A percentile compares a stretch with the other conserved stretches of the same genome.
Conservation (phyloP, 2,888 invertebrate species). For the Allophyes oxyacanthae region DNA sequence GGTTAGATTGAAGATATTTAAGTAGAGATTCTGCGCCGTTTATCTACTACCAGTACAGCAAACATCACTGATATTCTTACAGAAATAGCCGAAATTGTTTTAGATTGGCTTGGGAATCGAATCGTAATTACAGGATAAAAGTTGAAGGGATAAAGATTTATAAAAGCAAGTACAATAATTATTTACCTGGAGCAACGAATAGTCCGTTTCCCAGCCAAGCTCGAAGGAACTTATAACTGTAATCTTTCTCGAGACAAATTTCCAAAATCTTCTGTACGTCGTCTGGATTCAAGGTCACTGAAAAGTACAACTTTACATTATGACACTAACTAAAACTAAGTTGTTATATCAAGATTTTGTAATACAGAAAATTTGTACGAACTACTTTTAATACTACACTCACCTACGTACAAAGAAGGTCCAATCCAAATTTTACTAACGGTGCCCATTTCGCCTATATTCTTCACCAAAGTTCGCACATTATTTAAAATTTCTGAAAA, state of each 20-base stretch:
- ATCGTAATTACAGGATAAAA: too few species aligned
- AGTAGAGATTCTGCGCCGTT: too few species aligned
- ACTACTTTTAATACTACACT: constrained; percentile 36
- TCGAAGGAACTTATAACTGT: constrained; percentile 74
- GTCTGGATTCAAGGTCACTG: constrained; percentile 74
- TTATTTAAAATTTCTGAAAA: constrained; percentile 74
- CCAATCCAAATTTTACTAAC: constrained; percentile 75
- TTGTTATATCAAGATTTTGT: background rate
- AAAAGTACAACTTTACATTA: constrained; percentile 30
- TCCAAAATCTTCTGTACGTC: constrained; percentile 78
- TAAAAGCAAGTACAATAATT: too few species aligned
- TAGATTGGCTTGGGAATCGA: too few species aligned
- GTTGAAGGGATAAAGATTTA: too few species aligned
- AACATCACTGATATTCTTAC: too few species aligned
- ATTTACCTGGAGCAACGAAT: constrained; percentile 76
- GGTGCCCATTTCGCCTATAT: constrained; percentile 62
- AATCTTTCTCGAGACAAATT: constrained; percentile 78
- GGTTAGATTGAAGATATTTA: too few species aligned
- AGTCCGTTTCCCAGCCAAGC: constrained; percentile 80
- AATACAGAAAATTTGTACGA: too few species aligned
- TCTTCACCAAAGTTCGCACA: constrained; percentile 57
- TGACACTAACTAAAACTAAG: background rate
- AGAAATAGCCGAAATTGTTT: too few species aligned
- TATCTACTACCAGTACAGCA: too few species aligned
- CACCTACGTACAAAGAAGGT: constrained; percentile 74